Base-by-base conservation (phyloP, 30 jellyfish, hydroid and myxozoan genomes). In the Cassiopea xamachana region DNA sequence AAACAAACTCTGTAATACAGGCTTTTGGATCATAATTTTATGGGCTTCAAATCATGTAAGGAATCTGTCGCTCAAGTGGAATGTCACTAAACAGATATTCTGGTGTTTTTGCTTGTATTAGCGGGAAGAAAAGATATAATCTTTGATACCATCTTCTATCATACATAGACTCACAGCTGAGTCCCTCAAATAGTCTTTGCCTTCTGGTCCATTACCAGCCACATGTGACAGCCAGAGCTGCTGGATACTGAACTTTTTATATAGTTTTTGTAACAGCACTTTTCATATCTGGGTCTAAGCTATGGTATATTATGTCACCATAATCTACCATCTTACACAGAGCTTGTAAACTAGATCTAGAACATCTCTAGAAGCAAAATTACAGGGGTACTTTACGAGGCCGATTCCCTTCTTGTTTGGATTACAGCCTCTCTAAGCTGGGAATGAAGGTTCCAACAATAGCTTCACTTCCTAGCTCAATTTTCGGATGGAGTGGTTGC, bases 251-350 rank as follows among this genome's bases (percentile, higher is more conserved):
- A 1, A 74, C 39, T 78, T 78, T 74, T 78, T 78, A 74, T 45
- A 78, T 68, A 1, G 46, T 78, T 47, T 50, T 51, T 46, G 87
- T 78, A 44, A 78, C 1, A 50, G 51, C 47, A 1, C 44, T 17
- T 45, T 44, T 17, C 87, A 78, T 78, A 78, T 55, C 60, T 47
- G 87, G 87, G 49, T 79, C 87, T 1, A 7, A 48, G 39, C 55
- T 79, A 48, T 79, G 87, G 61, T 79, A 79, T 12, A 79, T 79
- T 79, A 58, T 79, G 76, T 79, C 76, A 16, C 87, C 87, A 79
- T 78, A 46, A 74, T 78, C 87, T 13, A 69, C n/a, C n/a, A n/a
- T n/a, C 78, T 69, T 69, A 69, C 78, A 69, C 15, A 69, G 78
- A 69, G 78, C 64, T 55, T 55, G 64, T 55, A 55, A 55, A 55